Base-by-base conservation (phyloP, 2,888 invertebrate genomes). In the Aphidoletes aphidimyza region DNA sequence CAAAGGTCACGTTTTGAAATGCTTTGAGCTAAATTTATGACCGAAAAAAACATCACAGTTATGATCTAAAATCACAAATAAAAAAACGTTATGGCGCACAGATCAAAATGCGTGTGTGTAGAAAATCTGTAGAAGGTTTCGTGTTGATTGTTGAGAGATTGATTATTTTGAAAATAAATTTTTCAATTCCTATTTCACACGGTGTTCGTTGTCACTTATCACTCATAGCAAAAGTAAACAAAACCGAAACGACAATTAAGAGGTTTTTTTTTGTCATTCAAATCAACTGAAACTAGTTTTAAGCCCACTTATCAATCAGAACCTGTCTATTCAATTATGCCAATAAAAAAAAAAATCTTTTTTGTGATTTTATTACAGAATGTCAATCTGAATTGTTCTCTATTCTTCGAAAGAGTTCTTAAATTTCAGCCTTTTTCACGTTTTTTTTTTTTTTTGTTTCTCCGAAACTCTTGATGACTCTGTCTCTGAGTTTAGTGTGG, bases 141-240 rank as follows among this genome's bases (percentile, higher is more conserved):
- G n/a, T n/a, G n/a, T n/a, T 54, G 54, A 54, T n/a, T 22, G 22
- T 22, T 22, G 54, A 47, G 22, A 54, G 54, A 54, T 54, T 54
- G n/a, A 54, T 54, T 54, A 22, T 22, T 54, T 54, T 54, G 5
- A 54, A 54, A 54, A 54, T 54, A 54, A n/a, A n/a, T n/a, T 54
- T 54, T 54, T 54, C 22, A 6, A 22, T 22, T n/a, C n/a, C 14
- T 22, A 6, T 54, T 54, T 54, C 22, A 22, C 54, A 22, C 22
- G 0, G 54, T 54, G 17, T 22, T 54, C 22, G 2, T 22, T 54
- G 54, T 22, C 22, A 22, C 54, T 54, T 22, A 54, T 54, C 22
- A 54, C 1, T n/a, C 5, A 22, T n/a, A 0, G 22, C 22, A 22
- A 54, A 54, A 54, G 2, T 22, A 54, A 54, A 54, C 54, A 47